phyloP scores from a whole-genome alignment of 2,888 invertebrate species.

The Caenorhabditis macrosperma region DNA sequence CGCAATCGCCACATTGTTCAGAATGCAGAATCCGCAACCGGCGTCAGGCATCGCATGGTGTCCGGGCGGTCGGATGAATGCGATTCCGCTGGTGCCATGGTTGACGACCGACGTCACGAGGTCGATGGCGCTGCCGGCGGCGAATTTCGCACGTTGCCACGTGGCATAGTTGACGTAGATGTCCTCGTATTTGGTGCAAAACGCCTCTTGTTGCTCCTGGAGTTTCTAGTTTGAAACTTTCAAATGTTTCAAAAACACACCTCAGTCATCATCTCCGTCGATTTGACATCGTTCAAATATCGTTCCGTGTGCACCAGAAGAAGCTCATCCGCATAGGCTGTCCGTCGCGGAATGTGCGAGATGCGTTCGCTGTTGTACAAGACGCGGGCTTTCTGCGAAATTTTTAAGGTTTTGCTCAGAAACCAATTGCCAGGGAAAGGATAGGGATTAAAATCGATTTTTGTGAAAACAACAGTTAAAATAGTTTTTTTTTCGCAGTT shows the following conservation, averaged over 20 bases:
- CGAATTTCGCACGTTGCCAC: conserved; percentile 66
- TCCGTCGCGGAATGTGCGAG: conserved; percentile 45
- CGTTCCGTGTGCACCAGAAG: conserved; percentile 64
- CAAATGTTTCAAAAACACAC: too few species aligned
- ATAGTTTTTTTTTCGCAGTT: too few species aligned
- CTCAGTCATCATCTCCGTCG: conserved; percentile 56
- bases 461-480: too few species aligned
- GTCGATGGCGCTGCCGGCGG: conserved; percentile 72
- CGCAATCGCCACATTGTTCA: conserved; percentile 96
- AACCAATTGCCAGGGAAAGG: too few species aligned
- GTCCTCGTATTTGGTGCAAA: conserved; percentile 74
- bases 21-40: conserved; percentile 92
- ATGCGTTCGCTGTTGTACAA: conserved; percentile 12
- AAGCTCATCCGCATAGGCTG: conserved; percentile 62
- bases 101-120: conserved; percentile 6
- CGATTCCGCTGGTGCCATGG: conserved; percentile 87
- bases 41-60: conserved; percentile 89
- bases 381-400: conserved; percentile 28
- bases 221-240: background rate
- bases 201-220: conserved; percentile 50
- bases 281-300: conserved; percentile 63
- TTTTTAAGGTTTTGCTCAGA: too few species aligned
- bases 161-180: conserved; percentile 74
- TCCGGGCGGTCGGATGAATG: conserved; percentile 95
- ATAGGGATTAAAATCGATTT: too few species aligned